A percentile compares a stretch with the other conserved stretches of the same genome.
Conservation (phyloP, 2,797 vertebrate species). For the Scomberomorus guttatus region DNA sequence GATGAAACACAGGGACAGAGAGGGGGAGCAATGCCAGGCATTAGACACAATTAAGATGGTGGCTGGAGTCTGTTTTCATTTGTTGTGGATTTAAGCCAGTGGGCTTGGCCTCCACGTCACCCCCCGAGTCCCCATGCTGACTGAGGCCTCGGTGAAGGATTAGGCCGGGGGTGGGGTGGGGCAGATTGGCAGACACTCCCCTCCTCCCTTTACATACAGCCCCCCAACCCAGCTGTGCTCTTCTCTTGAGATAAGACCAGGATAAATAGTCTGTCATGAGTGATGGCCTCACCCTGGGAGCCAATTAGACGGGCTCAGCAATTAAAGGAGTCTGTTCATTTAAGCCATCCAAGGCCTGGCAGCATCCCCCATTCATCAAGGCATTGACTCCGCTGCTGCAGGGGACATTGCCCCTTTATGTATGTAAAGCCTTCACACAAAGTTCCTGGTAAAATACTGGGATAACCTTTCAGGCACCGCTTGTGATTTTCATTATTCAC, state of each 20-base stretch:
- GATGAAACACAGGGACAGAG: constrained; percentile 62
- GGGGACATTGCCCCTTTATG: constrained; percentile 48
- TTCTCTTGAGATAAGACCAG: constrained; percentile 55
- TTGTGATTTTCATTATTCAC: no score
- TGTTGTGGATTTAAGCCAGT: constrained; percentile 65
- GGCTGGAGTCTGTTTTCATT: constrained; percentile 70
- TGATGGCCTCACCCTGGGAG: constrained; percentile 78
- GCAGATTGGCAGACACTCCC: constrained; percentile 43
- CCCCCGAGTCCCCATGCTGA: constrained; percentile 22
- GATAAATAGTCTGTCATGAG: constrained; percentile 72
- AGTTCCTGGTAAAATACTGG: no score
- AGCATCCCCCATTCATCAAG: constrained; percentile 47
- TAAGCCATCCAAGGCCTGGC: constrained; percentile 59
- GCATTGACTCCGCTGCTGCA: constrained; percentile 27
- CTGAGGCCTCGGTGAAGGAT: constrained; percentile 61
- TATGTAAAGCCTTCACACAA: neutral
- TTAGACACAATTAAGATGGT: constrained; percentile 78
- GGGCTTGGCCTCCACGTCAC: constrained; percentile 43
- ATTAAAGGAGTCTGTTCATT: constrained; percentile 76
- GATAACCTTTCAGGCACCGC: no score
- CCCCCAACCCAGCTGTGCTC: constrained; percentile 9
- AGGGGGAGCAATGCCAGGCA: constrained; percentile 56
- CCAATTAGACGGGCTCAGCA: constrained; percentile 78
- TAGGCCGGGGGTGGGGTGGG: constrained; percentile 60
- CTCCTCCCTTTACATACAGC: constrained; percentile 25